Percentiles rank a stretch among this genome's conserved stretches.
phyloP scores from a whole-genome alignment of 2,888 invertebrate species.

The Baccha elongata region DNA sequence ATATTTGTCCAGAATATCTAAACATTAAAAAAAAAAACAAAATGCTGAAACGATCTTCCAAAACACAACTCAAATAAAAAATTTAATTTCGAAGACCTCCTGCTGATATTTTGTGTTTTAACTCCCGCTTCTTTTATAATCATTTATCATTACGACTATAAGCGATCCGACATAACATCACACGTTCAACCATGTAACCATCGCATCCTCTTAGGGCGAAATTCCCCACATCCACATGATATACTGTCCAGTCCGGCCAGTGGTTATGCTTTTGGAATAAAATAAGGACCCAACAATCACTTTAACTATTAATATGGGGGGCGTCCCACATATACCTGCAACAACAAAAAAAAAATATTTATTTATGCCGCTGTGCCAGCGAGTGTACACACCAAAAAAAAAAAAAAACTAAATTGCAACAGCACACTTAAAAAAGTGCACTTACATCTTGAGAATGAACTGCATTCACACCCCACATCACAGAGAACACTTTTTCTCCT shows the following conservation, averaged over 20 bases:
- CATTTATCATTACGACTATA: conserved; percentile 69
- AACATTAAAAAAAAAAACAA: background rate
- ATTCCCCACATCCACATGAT: conserved; percentile 59
- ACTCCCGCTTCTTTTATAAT: conserved; percentile 42
- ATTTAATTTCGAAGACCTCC: background rate
- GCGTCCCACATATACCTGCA: conserved; percentile 55
- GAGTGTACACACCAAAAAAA: conserved; percentile 22
- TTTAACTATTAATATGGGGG: conserved; percentile 65
- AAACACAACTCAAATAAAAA: too few species aligned
- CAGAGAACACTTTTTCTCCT: conserved; percentile 1
- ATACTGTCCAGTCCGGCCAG: conserved; percentile 11
- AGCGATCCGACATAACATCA: conserved; percentile 54
- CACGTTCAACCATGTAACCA: conserved; percentile 53
- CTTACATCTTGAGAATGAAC: conserved; percentile 47
- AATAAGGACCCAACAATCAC: conserved; percentile 35
- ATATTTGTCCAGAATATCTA: too few species aligned
- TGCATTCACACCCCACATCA: conserved; percentile 58
- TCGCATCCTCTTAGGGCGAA: conserved; percentile 47
- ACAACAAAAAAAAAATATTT: conserved; percentile 53
- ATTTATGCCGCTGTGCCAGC: conserved; percentile 61
- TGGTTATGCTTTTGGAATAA: background rate
- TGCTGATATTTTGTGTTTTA: background rate
- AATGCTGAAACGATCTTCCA: too few species aligned
- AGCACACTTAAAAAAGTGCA: conserved; percentile 9
- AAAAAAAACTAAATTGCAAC: conserved; percentile 21